These are phyloP conservation scores for Zaprionus bogoriensis DNA, from an alignment of 2,888 invertebrate species.

Conservation along the genomic window DNA sequence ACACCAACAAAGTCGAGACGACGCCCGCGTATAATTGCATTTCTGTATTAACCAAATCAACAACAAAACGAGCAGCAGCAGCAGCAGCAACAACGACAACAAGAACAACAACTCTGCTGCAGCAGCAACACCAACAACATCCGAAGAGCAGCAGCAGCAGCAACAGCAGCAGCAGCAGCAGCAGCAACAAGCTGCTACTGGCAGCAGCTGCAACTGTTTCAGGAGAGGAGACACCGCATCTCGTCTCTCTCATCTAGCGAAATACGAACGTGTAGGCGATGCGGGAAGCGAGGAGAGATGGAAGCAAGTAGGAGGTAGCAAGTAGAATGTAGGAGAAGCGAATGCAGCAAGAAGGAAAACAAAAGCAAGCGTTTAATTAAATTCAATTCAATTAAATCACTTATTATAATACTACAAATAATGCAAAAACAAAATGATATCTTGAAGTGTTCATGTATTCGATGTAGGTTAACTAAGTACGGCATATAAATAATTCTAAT, in stretches of 20 bases:
- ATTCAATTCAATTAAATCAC: conserved; percentile 73
- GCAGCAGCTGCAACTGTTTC: conserved; percentile 39
- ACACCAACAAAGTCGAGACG: conserved; percentile 73
- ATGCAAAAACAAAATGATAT: conserved; percentile 58
- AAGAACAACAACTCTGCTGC: conserved; percentile 16
- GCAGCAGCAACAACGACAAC: conserved; percentile 24
- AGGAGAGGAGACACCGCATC: conserved; percentile 5
- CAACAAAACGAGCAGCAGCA: conserved; percentile 33
- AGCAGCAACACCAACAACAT: conserved; percentile 35
- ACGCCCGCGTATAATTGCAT: conserved; percentile 73
- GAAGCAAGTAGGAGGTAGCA: not conserved
- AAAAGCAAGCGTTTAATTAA: conserved; percentile 64
- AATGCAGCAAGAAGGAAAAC: conserved; percentile 27
- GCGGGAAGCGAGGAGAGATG: conserved; percentile 7
- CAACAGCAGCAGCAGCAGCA: conserved; percentile 18
- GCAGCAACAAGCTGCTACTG: no score
- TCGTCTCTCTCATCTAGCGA: conserved; percentile 27
- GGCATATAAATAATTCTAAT: conserved; percentile 60
- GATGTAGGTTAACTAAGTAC: conserved; percentile 69
- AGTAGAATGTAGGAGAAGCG: not conserved
- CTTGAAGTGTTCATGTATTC: conserved; percentile 78
- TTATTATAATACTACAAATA: conserved; percentile 40
- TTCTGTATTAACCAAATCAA: conserved; percentile 64
- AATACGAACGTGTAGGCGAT: conserved; percentile 23
- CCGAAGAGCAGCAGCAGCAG: conserved; percentile 33